A percentile compares a stretch with the other conserved stretches of the same genome.
These are phyloP conservation scores for Drosophila santomea DNA, from an alignment of 1,140 invertebrate species.

Conservation along the genomic window DNA sequence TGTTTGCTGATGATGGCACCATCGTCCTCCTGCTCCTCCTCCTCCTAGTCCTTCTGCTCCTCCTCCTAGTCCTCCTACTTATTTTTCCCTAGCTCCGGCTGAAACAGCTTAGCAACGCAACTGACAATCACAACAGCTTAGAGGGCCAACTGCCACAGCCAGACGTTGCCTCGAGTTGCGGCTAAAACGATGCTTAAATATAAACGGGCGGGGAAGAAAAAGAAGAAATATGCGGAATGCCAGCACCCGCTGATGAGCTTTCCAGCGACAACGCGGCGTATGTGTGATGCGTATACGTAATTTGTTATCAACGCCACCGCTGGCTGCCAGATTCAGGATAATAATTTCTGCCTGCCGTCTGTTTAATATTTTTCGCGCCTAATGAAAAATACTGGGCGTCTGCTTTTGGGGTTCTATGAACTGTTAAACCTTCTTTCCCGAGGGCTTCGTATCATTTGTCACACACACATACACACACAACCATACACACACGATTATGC, in stretches of 20 bases:
- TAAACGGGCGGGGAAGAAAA: slow-evolving; percentile 1
- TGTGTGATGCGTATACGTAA: slow-evolving; percentile 76
- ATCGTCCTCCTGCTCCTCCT: neutral
- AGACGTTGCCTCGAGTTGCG: slow-evolving; percentile 44
- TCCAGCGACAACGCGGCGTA: slow-evolving; percentile 65
- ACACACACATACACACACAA: slow-evolving; percentile 10
- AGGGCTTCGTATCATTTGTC: slow-evolving; percentile 51
- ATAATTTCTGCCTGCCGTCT: slow-evolving; percentile 72
- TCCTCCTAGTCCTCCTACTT: too few relatives aligned
- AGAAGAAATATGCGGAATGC: slow-evolving; percentile 11
- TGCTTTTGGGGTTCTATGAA: slow-evolving; percentile 52
- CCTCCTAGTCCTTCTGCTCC: too few relatives aligned
- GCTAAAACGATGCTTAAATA: slow-evolving; percentile 54
- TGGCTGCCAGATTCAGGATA: slow-evolving; percentile 46
- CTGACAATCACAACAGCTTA: slow-evolving; percentile 74
- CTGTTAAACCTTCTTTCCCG: slow-evolving; percentile 43
- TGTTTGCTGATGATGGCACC: slow-evolving; percentile 55
- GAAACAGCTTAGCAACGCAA: slow-evolving; percentile 49
- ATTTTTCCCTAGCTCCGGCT: neutral
- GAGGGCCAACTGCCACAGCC: slow-evolving; percentile 34
- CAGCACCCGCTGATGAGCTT: slow-evolving; percentile 57
- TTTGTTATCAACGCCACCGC: slow-evolving; percentile 67
- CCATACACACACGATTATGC: slow-evolving; percentile 57
- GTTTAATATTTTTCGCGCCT: slow-evolving; percentile 80
- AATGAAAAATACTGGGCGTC: slow-evolving; percentile 70